Percentiles rank a stretch among this genome's conserved stretches.
Conservation (phyloP, 2,797 vertebrate species). For the Platyrinchus mystaceus region DNA sequence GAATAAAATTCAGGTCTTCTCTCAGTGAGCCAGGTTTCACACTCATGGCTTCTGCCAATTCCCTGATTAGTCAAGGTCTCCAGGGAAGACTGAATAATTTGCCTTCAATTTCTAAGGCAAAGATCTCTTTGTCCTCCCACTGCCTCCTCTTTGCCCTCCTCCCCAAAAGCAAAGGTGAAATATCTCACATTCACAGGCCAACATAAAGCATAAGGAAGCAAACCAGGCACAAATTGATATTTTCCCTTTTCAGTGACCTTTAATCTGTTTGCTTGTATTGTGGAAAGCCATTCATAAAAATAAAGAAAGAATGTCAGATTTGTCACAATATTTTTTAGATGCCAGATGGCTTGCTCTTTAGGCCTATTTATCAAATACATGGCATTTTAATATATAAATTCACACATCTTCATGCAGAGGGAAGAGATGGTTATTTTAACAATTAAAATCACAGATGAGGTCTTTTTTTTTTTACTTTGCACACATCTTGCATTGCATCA, state of each 20-base stretch:
- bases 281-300: background rate
- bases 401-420: background rate
- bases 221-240: background rate
- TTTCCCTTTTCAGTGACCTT: background rate
- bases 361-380: background rate
- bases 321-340: background rate
- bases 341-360: background rate
- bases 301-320: background rate
- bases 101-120: background rate
- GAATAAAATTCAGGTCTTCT: background rate
- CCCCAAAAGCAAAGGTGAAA: background rate
- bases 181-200: background rate
- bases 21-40: background rate
- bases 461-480: background rate
- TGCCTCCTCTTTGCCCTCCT: background rate
- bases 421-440: background rate
- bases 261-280: background rate
- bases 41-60: background rate
- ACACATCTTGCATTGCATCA: rapidly evolving
- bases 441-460: background rate
- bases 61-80: background rate
- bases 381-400: background rate
- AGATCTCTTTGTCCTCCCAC: background rate
- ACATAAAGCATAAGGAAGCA: background rate
- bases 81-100: background rate